A percentile compares a stretch with the other conserved stretches of the same genome.
phyloP scores from a whole-genome alignment of 2,888 invertebrate species.

The Hemicrepidius hirtus region DNA sequence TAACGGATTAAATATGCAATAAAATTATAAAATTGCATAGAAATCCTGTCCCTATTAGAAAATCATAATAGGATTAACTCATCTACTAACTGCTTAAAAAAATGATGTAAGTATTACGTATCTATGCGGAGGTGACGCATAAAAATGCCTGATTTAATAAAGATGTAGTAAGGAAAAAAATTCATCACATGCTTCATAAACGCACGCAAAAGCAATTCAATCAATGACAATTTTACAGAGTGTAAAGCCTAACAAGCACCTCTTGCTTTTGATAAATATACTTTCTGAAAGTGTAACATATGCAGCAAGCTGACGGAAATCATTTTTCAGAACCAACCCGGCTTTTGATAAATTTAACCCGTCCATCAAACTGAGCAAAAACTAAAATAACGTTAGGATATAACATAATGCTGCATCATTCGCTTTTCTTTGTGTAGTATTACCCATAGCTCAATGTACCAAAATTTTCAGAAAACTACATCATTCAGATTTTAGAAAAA shows the following conservation, averaged over 20 bases:
- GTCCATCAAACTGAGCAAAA: conserved; percentile 27
- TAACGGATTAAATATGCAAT: no score
- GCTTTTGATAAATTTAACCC: conserved; percentile 21
- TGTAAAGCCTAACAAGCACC: no score
- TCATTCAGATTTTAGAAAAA: no score
- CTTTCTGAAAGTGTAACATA: background rate
- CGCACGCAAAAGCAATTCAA: no score
- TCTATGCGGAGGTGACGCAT: background rate
- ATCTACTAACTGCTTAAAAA: background rate
- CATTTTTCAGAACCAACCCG: background rate
- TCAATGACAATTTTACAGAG: no score
- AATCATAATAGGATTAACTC: conserved; percentile 5
- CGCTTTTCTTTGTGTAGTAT: background rate
- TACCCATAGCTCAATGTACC: background rate
- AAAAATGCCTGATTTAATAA: background rate
- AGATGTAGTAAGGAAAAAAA: no score
- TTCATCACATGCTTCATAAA: no score
- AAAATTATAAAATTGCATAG: no score
- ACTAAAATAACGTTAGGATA: conserved; percentile 7
- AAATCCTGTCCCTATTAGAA: no score
- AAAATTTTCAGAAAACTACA: no score
- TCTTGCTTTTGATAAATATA: no score
- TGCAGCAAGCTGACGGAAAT: conserved; percentile 6
- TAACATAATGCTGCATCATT: background rate
- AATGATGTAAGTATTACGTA: conserved; percentile 4